Evolutionary conservation across 1,140 invertebrate genomes (phyloP), one percentile per base, ranked within the genome.

Genomic region (Nasonia giraulti): DNA sequence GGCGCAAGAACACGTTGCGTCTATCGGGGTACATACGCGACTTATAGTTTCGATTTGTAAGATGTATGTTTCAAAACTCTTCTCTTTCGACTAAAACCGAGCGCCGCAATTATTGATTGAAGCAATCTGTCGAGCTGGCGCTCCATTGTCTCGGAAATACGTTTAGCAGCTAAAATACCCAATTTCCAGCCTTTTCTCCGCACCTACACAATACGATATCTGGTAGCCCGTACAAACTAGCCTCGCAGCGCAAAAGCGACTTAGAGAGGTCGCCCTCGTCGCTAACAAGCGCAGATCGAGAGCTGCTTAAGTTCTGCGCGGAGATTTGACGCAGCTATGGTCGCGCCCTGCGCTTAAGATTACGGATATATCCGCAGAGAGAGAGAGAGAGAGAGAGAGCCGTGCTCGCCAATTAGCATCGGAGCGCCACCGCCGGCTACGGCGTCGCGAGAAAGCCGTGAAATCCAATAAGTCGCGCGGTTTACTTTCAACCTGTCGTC

Each of bases 351-450:
- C 62, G 74, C 75, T 77, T 77, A 76, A 83, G 75, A 83, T 83
- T 77, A 83, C 17, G 66, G 55, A 5, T 62, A 62, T 62, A 62
- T 62, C 55, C 74, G 27, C 31, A 31, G 55, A 31, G 55, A 27
- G 27, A 27, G 27, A 27, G 27, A 27, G 27, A 27, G 81, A 55
- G 40, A 37, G 66, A 66, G n/a, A 73, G 71, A 62, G 69, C 55
- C n/a, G 17, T 62, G 55, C 81, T 77, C 62, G 17, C 40, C 74
- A 83, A 83, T 83, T 83, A 83, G 82, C 69, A 71, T 71, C 55
- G 6, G 55, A 8, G 37, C 68, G 23, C 68, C 55, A 23, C 10
- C 10, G 40, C 4, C 20, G 50, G 50, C 27, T 82, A 47, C 68
- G 69, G 14, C 82, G 33, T 14, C 55, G 73, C 14, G 23, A 37